These are phyloP conservation scores for Stenolophus ochropezus DNA, from an alignment of 2,888 invertebrate species.

Conservation along the genomic window DNA sequence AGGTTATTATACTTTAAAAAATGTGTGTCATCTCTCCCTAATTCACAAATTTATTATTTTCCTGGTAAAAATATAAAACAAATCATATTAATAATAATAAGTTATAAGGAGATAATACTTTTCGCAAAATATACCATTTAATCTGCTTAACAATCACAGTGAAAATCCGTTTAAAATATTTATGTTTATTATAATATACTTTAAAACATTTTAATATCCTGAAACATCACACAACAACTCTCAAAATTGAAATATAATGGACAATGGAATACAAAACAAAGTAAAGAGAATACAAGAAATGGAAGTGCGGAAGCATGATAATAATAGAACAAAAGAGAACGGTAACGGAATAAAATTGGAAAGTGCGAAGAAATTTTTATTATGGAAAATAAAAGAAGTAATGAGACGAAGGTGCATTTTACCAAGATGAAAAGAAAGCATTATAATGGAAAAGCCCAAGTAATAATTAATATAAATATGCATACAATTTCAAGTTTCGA, in stretches of 20 bases:
- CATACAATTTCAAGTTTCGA: constrained; percentile 8
- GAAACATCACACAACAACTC: neutral
- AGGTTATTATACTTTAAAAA: no score
- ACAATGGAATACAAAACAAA: neutral
- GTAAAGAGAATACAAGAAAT: neutral
- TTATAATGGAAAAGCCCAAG: neutral
- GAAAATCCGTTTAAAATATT: no score
- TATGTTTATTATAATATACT: no score
- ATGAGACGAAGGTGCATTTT: constrained; percentile 8
- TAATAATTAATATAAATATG: constrained; percentile 17
- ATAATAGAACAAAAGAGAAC: constrained; percentile 27
- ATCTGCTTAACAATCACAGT: no score
- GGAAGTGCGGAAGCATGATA: constrained; percentile 9
- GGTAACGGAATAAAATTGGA: constrained; percentile 26
- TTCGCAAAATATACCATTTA: no score
- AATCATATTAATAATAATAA: no score
- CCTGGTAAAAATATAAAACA: no score
- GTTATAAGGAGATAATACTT: no score
- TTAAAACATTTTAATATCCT: neutral
- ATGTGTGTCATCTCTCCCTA: no score
- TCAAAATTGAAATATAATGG: neutral
- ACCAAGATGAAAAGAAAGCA: constrained; percentile 13
- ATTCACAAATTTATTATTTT: no score
- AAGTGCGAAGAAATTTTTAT: constrained; percentile 26
- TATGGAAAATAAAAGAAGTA: constrained; percentile 14